phyloP scores from a whole-genome alignment of 2,113 vertebrate genomes.

The Phrynosoma blainvillii region DNA sequence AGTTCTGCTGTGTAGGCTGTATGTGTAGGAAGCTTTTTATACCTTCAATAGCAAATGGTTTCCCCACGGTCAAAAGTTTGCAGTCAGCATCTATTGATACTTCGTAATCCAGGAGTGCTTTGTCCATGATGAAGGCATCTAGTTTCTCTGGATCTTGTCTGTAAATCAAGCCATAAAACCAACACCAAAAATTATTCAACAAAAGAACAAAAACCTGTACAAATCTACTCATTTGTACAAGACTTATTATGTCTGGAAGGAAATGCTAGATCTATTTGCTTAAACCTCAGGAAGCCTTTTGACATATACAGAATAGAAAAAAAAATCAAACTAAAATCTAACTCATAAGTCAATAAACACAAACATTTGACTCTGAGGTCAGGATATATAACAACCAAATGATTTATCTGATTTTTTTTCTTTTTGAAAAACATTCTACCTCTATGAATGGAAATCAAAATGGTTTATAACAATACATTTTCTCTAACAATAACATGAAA shows the following conservation, averaged over 20 bases:
- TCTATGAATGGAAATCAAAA: background rate
- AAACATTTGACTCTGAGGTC: background rate
- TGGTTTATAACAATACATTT: background rate
- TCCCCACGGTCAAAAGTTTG: constrained; percentile 95
- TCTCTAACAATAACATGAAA: background rate
- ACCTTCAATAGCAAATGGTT: constrained; percentile 99
- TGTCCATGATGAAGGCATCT: constrained; percentile 99
- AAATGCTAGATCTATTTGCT: background rate
- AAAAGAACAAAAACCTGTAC: background rate
- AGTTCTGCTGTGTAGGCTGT: background rate
- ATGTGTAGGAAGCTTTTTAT: constrained; percentile 37
- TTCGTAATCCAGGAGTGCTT: constrained; percentile 98
- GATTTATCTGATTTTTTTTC: background rate
- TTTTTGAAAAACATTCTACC: background rate
- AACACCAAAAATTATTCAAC: constrained; percentile 27
- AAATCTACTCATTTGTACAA: background rate
- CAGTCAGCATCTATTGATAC: constrained; percentile 98
- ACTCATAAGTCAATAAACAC: constrained; percentile 4
- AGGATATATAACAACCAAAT: background rate
- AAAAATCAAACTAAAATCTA: constrained; percentile 1
- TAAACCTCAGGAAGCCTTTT: background rate
- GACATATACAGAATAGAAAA: background rate
- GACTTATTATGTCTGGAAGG: background rate
- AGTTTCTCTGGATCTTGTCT: constrained; percentile 95
- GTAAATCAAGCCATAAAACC: constrained; percentile 57